Base-by-base conservation (phyloP, 2,113 vertebrate genomes). In the rat (Rattus norvegicus) region DNA sequence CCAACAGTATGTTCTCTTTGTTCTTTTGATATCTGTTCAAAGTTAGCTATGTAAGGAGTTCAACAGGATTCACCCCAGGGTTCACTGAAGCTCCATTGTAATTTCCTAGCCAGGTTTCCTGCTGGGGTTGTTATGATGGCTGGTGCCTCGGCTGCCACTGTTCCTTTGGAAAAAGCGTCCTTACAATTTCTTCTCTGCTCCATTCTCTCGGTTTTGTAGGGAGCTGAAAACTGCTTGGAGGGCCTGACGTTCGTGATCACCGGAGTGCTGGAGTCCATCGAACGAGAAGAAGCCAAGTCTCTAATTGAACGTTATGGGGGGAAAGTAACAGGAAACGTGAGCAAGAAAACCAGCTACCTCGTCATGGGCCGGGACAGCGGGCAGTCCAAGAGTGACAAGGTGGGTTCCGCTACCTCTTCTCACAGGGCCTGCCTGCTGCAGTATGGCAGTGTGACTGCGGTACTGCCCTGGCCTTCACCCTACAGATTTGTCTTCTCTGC, bases 221-320 rank as follows among this genome's bases (percentile, higher is more conserved):
- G 99, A 96, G 99, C 98, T 92, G 99, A 99, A 90, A 99, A 99
- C 98, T 99, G 99, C 97, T 97, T 99, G 98, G 99, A 99, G 98
- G 99, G 99, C 20, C 98, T 99, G 95, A 99, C 98, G 0, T 99
- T 99, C 95, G 99, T 99, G 43, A 98, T 99, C 98, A 99, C 99
- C 0, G 99, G 99, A 0, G 99, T 99, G 87, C 96, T 99, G 97
- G 99, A 99, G 98, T 99, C 99, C 3, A 99, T 99, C 97, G 99
- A 99, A 95, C 98, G 99, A 61, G 99, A 99, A 1, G 99, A 99
- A 7, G 99, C 99, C 92, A 99, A 99, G 97, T 98, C 99, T 95
- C 98, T 99, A 67, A 99, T 99, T 9, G 99, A 99, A 85, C 99
- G 99, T 20, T 99, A 99, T 0, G 99, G 99, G 16, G 99, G 99